Evolutionary conservation across 2,888 invertebrate species (phyloP).

Genomic region (Andrena flavipes): DNA sequence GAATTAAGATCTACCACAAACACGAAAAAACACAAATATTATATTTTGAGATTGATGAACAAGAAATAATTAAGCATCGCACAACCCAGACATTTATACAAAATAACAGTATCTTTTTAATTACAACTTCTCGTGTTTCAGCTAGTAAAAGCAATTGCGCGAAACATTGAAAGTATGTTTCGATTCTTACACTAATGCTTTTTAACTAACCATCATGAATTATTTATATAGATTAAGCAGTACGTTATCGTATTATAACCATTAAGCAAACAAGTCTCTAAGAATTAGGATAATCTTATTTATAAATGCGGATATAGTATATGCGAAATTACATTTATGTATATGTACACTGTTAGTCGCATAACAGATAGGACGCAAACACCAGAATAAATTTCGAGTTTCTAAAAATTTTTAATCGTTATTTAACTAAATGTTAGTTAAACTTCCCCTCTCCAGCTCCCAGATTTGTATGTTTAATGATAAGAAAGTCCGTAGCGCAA

Average conservation of each 20-base stretch:
- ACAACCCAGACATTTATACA: constrained; percentile 18
- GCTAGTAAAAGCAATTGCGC: constrained; percentile 26
- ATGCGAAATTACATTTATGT: constrained; percentile 9
- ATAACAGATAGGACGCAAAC: constrained; percentile 9
- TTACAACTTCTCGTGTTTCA: constrained; percentile 9
- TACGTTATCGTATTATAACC: neutral
- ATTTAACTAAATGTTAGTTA: neutral
- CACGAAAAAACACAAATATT: constrained; percentile 19
- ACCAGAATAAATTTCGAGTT: constrained; percentile 10
- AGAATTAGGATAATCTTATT: neutral
- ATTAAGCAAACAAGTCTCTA: constrained; percentile 19
- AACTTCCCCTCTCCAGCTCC: neutral
- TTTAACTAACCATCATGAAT: constrained; percentile 6
- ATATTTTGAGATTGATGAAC: constrained; percentile 12
- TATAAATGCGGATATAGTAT: neutral
- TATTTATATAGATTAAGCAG: neutral
- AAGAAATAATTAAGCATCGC: constrained; percentile 12
- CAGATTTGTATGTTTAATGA: neutral
- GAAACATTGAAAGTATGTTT: constrained; percentile 33
- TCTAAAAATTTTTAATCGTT: neutral
- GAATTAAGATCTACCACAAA: neutral
- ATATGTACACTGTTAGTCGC: constrained; percentile 1
- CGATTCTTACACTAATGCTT: constrained; percentile 14
- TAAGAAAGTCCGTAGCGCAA: neutral
- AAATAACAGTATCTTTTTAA: constrained; percentile 21